Conservation (phyloP, 1,140 invertebrate species). For the Tenebrio molitor region DNA sequence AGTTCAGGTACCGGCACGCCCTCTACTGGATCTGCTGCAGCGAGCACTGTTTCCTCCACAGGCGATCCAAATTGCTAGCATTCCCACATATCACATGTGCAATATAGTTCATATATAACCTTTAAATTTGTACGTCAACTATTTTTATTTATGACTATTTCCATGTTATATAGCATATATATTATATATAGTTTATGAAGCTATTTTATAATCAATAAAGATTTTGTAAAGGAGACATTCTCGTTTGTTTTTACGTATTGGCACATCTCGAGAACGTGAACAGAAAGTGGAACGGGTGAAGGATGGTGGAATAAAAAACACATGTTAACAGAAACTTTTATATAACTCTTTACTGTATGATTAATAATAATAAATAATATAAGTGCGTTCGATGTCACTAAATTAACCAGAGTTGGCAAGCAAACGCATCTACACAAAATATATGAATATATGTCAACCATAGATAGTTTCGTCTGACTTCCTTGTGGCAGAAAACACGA, state of each 20-base stretch:
- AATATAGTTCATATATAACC: conserved; percentile 52
- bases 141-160: conserved; percentile 62
- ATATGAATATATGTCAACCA: conserved; percentile 62
- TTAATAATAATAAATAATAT: conserved; percentile 59
- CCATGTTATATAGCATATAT: conserved; percentile 60
- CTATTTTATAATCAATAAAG: conserved; percentile 62
- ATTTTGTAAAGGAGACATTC: conserved; percentile 51
- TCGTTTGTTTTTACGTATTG: too few species aligned
- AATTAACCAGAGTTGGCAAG: conserved; percentile 63
- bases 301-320: conserved; percentile 39
- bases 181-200: conserved; percentile 64
- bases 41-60: conserved; percentile 57
- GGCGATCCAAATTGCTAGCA: conserved; percentile 63
- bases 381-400: conserved; percentile 66
- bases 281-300: neutral
- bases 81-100: conserved; percentile 59
- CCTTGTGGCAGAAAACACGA: conserved; percentile 57
- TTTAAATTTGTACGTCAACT: conserved; percentile 50
- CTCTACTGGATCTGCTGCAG: conserved; percentile 53
- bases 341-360: conserved; percentile 59
- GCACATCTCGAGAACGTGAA: too few species aligned
- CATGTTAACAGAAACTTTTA: conserved; percentile 60
- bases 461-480: conserved; percentile 57
- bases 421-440: conserved; percentile 66
- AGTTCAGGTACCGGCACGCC: conserved; percentile 60